phyloP scores from a whole-genome alignment of 2,113 vertebrate genomes.

The Oryctolagus cuniculus region mOryCun1.1 NC_091439.1:72937501-72938000 shows the following conservation, averaged over 20 bases:
- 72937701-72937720: not conserved
- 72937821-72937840: not conserved
- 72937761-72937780: not conserved
- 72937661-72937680: too few relatives aligned
- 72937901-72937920: not conserved
- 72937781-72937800: not conserved
- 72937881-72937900: not conserved
- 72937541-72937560: not conserved
- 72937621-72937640: not conserved
- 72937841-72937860: not conserved
- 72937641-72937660: not conserved
- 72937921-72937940: not conserved
- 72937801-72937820: not conserved
- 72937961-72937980: not conserved
- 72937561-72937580: not conserved
- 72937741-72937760: not conserved
- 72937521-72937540: conserved; percentile 1
- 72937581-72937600: not conserved
- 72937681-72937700: not conserved
- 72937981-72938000: not conserved
- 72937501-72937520: not conserved
- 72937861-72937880: not conserved
- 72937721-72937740: not conserved
- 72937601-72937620: not conserved
- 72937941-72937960: not conserved